Percentiles rank a stretch among this genome's conserved stretches.
Evolutionary conservation across 2,113 vertebrate genomes (phyloP).

Genomic region (Vulpes vulpes): DNA sequence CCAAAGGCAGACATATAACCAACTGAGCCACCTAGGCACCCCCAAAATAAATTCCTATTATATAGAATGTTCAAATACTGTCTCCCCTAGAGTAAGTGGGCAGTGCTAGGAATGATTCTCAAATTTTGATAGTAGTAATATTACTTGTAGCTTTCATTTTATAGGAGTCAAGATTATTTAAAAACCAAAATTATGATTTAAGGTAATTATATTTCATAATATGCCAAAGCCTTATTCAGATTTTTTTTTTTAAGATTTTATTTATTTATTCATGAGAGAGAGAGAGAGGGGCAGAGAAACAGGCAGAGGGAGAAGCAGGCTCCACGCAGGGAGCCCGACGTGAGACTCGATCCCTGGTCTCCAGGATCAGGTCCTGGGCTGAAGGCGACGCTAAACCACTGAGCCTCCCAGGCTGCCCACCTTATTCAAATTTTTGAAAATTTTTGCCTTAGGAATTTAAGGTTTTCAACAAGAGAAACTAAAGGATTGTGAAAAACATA

Average conservation of each 20-base stretch:
- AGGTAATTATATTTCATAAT: slow-evolving; percentile 36
- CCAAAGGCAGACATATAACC: no score
- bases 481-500: not conserved
- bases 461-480: not conserved
- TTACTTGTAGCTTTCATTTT: slow-evolving; percentile 20
- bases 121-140: not conserved
- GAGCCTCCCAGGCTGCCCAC: no score
- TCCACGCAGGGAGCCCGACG: no score
- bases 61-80: not conserved
- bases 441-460: not conserved
- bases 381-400: no score
- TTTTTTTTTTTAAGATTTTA: no score
- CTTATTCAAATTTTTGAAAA: not conserved
- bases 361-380: no score
- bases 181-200: slow-evolving; percentile 15
- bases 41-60: not conserved
- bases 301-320: no score
- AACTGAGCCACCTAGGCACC: no score
- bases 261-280: no score
- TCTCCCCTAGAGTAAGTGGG: not conserved
- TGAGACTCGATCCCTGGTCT: no score
- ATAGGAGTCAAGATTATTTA: slow-evolving; percentile 50
- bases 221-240: not conserved
- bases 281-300: no score
- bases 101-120: slow-evolving; percentile 20